Conservation (phyloP, 2,888 invertebrate genomes). For the Luperina testacea region DNA sequence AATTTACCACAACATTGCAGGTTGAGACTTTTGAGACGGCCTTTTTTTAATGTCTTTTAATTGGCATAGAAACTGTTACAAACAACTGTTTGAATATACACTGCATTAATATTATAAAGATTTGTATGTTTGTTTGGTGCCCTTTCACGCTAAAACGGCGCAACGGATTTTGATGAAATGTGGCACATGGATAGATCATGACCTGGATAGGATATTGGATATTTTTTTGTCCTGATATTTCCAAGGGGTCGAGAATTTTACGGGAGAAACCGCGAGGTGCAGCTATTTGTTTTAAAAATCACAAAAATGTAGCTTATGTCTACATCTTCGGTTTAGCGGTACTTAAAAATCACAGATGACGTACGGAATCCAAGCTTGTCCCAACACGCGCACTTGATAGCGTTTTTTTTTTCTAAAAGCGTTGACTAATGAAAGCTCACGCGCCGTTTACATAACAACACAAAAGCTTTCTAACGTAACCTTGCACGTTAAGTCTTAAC, state of each 20-base stretch:
- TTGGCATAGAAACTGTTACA: background rate
- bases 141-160: background rate
- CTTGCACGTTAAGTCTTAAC: constrained; percentile 68
- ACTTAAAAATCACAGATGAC: background rate
- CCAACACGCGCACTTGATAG: constrained; percentile 2
- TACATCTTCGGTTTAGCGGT: background rate
- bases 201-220: background rate
- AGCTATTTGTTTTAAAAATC: background rate
- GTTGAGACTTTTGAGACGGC: background rate
- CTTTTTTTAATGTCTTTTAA: background rate
- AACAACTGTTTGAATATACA: background rate
- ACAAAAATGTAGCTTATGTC: no score
- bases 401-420: constrained; percentile 14
- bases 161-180: background rate
- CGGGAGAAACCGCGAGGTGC: background rate
- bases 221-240: background rate
- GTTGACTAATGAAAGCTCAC: constrained; percentile 61
- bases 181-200: background rate
- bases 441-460: constrained; percentile 62
- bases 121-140: background rate
- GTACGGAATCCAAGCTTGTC: constrained; percentile 18
- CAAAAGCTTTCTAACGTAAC: constrained; percentile 74
- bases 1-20: background rate
- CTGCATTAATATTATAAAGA: background rate
- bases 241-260: background rate